Percentiles rank a stretch among this genome's conserved stretches.
Evolutionary conservation across 64 coral and sea anemone genomes (phyloP).

Genomic region (Astreopora myriophthalma): DNA sequence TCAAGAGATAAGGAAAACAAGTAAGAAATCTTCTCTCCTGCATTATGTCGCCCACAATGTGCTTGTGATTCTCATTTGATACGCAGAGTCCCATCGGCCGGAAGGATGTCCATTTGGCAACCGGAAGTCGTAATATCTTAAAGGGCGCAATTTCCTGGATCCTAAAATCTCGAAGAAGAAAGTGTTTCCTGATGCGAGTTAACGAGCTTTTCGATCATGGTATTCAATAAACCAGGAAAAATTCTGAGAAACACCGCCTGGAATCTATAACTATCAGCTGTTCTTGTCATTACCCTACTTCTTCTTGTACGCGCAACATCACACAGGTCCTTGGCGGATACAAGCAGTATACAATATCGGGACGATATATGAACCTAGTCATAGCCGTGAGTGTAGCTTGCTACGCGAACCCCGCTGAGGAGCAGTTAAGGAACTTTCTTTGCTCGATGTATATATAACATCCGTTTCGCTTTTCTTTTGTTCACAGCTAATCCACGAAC

Average conservation of each 20-base stretch:
- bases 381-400: too few relatives aligned
- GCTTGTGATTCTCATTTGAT: too few relatives aligned
- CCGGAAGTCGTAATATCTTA: too few relatives aligned
- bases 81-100: too few relatives aligned
- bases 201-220: neutral
- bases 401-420: neutral
- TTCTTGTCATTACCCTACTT: neutral
- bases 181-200: too few relatives aligned
- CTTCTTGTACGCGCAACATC: too few relatives aligned
- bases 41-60: neutral
- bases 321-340: too few relatives aligned
- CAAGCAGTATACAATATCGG: neutral
- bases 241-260: too few relatives aligned
- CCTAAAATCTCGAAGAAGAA: too few relatives aligned
- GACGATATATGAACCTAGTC: too few relatives aligned
- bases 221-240: neutral
- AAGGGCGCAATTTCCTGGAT: too few relatives aligned
- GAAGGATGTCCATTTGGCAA: too few relatives aligned
- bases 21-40: slow-evolving; percentile 34
- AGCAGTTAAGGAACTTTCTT: neutral
- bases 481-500: slow-evolving; percentile 79
- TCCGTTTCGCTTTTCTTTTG: neutral
- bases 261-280: neutral
- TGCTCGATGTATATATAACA: neutral
- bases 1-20: slow-evolving; percentile 73